Base-by-base conservation (phyloP, 2,888 invertebrate species). In the Cantharis nigra region DNA sequence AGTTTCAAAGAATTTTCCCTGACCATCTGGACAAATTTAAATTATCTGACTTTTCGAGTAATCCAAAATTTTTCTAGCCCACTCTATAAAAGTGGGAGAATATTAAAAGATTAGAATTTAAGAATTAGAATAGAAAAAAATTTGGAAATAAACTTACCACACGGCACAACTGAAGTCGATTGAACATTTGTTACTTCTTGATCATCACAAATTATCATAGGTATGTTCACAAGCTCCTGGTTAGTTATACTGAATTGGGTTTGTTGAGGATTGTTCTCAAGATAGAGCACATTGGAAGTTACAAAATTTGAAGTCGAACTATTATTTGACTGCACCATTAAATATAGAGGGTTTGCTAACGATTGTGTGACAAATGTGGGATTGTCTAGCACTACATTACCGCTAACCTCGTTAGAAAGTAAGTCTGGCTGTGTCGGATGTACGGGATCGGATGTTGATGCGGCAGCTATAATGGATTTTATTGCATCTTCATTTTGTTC, bases 401-500 rank as follows among this genome's bases (percentile, higher is more conserved):
- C n/a, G n/a, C 9, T 13, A 49, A n/a, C 49, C 0, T 49, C 49
- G 0, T 49, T 49, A n/a, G 49, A 7, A 49, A 49, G 7, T 49
- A 49, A 49, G 1, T 49, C 49, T 5, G 49, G 7, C 7, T n/a
- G 49, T 49, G n/a, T n/a, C 1, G 49, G n/a, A 49, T n/a, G 49
- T n/a, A 7, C 5, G 2, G 49, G 7, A 49, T 49, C 49, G n/a
- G 49, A 49, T 7, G 49, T 65, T 11, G 69, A 69, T 14, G 78
- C 64, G 10, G 72, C 78, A 72, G 75, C 75, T 28, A 75, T 69
- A 26, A 78, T 78, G 2, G 75, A 78, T 26, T 75, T 62, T 11
- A 78, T 65, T 62, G 71, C 78, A 26, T 70, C 75, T 23, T 78
- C 26, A 28, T 73, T 78, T 71, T 78, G 75, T 26, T 75, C 71